These are phyloP conservation scores for Muntiacus muntjak DNA, from an alignment of 2,113 vertebrate genomes.

Conservation along the genomic window DNA sequence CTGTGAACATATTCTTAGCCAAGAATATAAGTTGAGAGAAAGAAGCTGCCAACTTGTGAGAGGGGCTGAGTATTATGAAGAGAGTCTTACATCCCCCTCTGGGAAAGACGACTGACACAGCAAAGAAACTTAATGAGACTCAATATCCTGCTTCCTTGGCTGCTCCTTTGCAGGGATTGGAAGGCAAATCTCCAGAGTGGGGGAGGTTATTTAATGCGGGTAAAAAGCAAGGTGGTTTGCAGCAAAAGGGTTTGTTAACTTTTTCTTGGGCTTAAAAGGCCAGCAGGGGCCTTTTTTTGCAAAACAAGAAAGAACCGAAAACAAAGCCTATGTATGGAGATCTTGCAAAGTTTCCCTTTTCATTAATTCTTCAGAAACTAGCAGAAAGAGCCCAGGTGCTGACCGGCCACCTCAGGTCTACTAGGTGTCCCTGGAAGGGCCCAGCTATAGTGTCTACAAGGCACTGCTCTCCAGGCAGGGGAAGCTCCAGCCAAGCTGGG, in stretches of 20 bases:
- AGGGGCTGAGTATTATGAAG: conserved; percentile 47
- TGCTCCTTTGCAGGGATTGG: conserved; percentile 37
- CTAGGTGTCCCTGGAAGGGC: background rate
- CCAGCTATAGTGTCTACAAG: background rate
- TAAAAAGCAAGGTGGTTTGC: conserved; percentile 59
- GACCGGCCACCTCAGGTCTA: background rate
- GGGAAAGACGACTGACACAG: conserved; percentile 55
- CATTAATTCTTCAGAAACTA: conserved; percentile 3
- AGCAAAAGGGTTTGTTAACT: conserved; percentile 57
- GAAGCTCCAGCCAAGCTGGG: background rate
- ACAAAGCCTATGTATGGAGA: conserved; percentile 19
- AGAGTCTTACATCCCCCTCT: conserved; percentile 45
- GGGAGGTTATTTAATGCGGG: conserved; percentile 15
- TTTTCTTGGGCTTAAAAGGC: conserved; percentile 64
- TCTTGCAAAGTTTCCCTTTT: conserved; percentile 6
- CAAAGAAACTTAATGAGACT: conserved; percentile 71
- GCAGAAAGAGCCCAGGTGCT: background rate
- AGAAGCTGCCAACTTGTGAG: conserved; percentile 58
- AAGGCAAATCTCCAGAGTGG: conserved; percentile 23
- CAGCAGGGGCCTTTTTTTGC: conserved; percentile 44
- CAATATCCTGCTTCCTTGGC: conserved; percentile 41
- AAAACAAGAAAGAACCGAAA: conserved; percentile 55
- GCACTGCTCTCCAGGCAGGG: background rate
- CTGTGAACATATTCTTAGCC: conserved; percentile 62
- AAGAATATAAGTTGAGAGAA: conserved; percentile 61